phyloP scores from a whole-genome alignment of 2,888 invertebrate species.

The Hoplodrina blanda region DNA sequence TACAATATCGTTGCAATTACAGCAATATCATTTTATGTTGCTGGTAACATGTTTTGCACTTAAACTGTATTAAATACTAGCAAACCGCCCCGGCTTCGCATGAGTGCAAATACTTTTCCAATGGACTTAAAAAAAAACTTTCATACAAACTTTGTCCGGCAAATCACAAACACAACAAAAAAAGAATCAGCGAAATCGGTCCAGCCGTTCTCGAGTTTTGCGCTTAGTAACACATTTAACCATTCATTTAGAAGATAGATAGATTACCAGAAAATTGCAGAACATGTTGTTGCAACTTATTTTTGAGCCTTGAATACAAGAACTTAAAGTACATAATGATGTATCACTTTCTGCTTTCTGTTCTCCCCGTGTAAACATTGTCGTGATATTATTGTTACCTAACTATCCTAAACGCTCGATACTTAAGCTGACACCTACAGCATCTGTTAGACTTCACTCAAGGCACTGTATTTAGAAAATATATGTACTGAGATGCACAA shows the following conservation, averaged over 20 bases:
- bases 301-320: not conserved
- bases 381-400: constrained; percentile 69
- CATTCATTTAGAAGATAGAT: no score
- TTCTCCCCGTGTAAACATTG: constrained; percentile 57
- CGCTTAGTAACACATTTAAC: no score
- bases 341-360: not conserved
- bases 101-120: no score
- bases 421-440: constrained; percentile 60
- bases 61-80: not conserved
- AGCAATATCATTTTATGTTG: not conserved
- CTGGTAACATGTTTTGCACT: not conserved
- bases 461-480: constrained; percentile 88
- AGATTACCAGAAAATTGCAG: not conserved
- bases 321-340: not conserved
- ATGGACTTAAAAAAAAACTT: no score
- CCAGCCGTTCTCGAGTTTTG: no score
- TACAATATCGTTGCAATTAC: not conserved
- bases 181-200: no score
- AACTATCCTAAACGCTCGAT: constrained; percentile 66
- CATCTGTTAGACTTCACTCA: constrained; percentile 80
- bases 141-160: no score
- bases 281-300: not conserved
- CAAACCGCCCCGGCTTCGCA: no score
- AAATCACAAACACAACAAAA: no score
- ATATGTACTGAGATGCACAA: constrained; percentile 77